phyloP scores from a whole-genome alignment of 2,888 invertebrate species.

The Bombyx huttoni region DNA sequence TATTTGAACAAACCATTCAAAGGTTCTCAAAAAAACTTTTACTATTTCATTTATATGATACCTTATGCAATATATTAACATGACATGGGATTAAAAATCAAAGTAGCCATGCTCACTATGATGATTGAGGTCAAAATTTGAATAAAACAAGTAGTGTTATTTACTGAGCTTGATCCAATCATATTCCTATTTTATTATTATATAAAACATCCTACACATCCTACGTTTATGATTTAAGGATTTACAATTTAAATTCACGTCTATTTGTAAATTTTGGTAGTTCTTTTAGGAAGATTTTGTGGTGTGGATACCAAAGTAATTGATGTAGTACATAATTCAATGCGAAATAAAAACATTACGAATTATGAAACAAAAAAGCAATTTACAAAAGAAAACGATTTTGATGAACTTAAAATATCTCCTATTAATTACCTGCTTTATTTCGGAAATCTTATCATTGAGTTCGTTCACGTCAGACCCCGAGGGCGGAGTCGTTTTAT shows the following conservation, averaged over 20 bases:
- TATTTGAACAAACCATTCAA: too few relatives aligned
- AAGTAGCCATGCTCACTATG: neutral
- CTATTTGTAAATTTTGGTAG: too few relatives aligned
- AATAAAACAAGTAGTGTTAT: neutral
- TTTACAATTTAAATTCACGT: too few relatives aligned
- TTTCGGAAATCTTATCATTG: conserved; percentile 62
- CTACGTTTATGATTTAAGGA: neutral
- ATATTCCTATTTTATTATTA: neutral
- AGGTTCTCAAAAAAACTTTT: too few relatives aligned
- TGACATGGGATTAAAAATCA: neutral
- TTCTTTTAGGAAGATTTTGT: too few relatives aligned
- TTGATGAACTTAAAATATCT: too few relatives aligned
- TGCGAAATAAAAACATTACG: too few relatives aligned
- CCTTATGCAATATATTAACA: neutral
- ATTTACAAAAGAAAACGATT: neutral
- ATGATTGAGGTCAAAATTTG: neutral
- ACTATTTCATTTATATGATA: neutral
- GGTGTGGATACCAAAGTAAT: too few relatives aligned
- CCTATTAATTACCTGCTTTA: conserved; percentile 47
- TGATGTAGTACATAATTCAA: too few relatives aligned
- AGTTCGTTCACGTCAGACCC: conserved; percentile 51
- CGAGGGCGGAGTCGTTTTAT: conserved; percentile 65
- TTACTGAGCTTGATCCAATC: neutral
- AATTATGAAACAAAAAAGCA: neutral
- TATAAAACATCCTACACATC: neutral